These are phyloP conservation scores for Atta cephalotes DNA, from an alignment of 1,140 invertebrate genomes.

Conservation along the genomic window DNA sequence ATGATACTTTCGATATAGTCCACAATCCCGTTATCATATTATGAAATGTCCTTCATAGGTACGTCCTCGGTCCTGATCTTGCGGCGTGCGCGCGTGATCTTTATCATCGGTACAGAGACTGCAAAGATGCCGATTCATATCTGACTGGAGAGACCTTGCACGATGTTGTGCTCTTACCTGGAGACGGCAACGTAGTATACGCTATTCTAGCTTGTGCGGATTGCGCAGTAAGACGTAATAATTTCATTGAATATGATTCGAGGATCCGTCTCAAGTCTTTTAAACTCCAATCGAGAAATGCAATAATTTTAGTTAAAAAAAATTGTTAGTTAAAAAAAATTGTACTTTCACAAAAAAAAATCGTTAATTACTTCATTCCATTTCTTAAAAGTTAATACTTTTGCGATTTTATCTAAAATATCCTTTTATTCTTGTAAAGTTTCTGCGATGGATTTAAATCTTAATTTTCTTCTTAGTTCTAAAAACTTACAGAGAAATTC, in stretches of 20 bases:
- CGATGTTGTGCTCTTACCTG: slow-evolving; percentile 91
- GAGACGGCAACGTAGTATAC: slow-evolving; percentile 78
- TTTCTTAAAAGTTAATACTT: neutral
- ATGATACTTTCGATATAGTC: neutral
- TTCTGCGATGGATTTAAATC: neutral
- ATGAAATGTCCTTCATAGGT: slow-evolving; percentile 85
- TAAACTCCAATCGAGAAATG: neutral
- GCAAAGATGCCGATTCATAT: slow-evolving; percentile 93
- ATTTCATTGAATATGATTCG: neutral
- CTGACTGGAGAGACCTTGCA: slow-evolving; percentile 93
- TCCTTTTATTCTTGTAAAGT: neutral
- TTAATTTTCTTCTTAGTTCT: neutral
- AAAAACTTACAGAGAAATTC: neutral
- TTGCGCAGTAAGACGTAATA: slow-evolving; percentile 78
- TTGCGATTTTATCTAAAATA: neutral
- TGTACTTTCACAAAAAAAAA: neutral
- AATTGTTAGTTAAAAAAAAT: neutral
- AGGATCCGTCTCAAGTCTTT: neutral
- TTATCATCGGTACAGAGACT: slow-evolving; percentile 94
- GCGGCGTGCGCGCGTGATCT: slow-evolving; percentile 93
- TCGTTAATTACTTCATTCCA: neutral
- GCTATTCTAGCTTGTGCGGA: slow-evolving; percentile 83
- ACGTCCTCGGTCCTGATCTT: slow-evolving; percentile 92
- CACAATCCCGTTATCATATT: neutral
- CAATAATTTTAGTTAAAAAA: neutral